These are phyloP conservation scores for Solea senegalensis DNA, from an alignment of 2,113 vertebrate genomes.

Conservation along the genomic window DNA sequence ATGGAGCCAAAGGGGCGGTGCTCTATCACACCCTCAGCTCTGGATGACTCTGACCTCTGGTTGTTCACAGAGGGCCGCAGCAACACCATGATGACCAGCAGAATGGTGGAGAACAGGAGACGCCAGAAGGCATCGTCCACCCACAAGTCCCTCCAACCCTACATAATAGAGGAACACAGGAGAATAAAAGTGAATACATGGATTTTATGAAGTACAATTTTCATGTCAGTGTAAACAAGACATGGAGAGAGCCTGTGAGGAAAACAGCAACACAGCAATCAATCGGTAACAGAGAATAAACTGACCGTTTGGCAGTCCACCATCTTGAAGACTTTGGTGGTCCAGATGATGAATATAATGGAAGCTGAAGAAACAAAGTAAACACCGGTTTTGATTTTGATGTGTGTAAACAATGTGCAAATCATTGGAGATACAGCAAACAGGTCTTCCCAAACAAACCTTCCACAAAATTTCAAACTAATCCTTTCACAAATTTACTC, in stretches of 20 bases:
- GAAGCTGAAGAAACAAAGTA: slow-evolving; percentile 85
- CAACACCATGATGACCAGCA: slow-evolving; percentile 96
- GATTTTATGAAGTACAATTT: not conserved
- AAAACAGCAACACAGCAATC: not conserved
- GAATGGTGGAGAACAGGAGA: slow-evolving; percentile 94
- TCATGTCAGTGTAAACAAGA: slow-evolving; percentile 9
- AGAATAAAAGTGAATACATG: not conserved
- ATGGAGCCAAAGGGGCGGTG: no score
- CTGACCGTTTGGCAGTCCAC: slow-evolving; percentile 95
- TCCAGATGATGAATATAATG: slow-evolving; percentile 96
- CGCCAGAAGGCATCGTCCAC: slow-evolving; percentile 97
- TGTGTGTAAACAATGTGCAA: slow-evolving; percentile 23
- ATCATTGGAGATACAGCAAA: not conserved
- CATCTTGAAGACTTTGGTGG: slow-evolving; percentile 94
- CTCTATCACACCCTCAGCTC: not conserved
- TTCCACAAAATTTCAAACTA: no score
- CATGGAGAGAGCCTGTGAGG: not conserved
- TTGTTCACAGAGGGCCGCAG: slow-evolving; percentile 95
- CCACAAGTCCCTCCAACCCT: slow-evolving; percentile 98
- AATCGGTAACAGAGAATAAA: slow-evolving; percentile 37
- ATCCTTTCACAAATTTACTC: no score
- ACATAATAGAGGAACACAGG: slow-evolving; percentile 22
- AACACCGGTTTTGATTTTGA: slow-evolving; percentile 14
- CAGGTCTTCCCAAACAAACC: not conserved
- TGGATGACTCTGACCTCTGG: slow-evolving; percentile 84